Base-by-base conservation (phyloP, 1,140 invertebrate genomes). In the Epicauta chinensis region DNA sequence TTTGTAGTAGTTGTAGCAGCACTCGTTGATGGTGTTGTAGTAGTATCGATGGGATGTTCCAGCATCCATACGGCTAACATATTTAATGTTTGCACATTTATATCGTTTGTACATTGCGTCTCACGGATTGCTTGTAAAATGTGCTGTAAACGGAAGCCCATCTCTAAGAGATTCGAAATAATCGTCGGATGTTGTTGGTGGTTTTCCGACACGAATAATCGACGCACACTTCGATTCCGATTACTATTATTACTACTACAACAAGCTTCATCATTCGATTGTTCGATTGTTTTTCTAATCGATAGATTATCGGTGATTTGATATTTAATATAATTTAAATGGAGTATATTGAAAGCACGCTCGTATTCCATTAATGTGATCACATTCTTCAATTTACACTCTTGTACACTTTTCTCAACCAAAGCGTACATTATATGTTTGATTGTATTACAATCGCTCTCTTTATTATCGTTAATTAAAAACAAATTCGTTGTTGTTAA, bases 61-160 rank as follows among this genome's bases (percentile, higher is more conserved):
- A 83, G 64, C 81, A 83, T 83, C 81, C 81, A 84, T 1, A 75
- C 80, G n/a, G 79, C 81, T 29, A 84, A 64, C 55, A 74, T 74
- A 63, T 81, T 82, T 9, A 83, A 75, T 15, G 72, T 72, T 17
- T 76, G 71, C 3, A 76, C 76, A 39, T 74, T 74, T 5, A 81
- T 64, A 54, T 82, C 79, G 32, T 34, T 12, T 5, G 10, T 12
- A 9, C 75, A 44, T 73, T 70, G 50, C 74, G 77, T 50, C 76
- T 79, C 77, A 42, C 65, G 56, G 31, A 83, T 71, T 4, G 82
- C 82, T 60, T 75, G 76, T 45, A 77, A 70, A 50, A 83, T 80
- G 51, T 82, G 81, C 39, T 71, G 67, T 11, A 79, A 55, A 5
- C 74, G 71, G 63, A 84, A 84, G 42, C 82, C 81, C 81, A 83